Conservation (phyloP, 2,797 vertebrate species). For the Zenarchopterus dispar region DNA sequence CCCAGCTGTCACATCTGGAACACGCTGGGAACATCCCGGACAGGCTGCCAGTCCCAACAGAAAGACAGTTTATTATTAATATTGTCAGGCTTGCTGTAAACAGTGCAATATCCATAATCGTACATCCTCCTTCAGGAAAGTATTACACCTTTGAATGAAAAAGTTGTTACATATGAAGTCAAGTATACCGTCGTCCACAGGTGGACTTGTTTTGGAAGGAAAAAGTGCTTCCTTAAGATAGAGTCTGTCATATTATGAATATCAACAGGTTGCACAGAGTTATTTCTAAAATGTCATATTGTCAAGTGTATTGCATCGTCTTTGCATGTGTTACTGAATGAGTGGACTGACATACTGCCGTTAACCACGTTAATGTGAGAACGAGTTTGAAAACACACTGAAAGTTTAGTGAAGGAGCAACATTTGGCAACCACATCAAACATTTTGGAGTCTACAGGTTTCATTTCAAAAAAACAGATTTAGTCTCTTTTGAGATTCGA, state of each 20-base stretch:
- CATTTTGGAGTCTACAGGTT: conserved; percentile 51
- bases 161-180: conserved; percentile 43
- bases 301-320: conserved; percentile 52
- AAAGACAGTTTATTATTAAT: conserved; percentile 27
- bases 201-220: conserved; percentile 48
- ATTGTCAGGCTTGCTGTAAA: conserved; percentile 70
- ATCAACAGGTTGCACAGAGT: conserved; percentile 23
- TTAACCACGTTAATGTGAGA: conserved; percentile 35
- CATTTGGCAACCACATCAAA: conserved; percentile 43
- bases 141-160: conserved; percentile 46
- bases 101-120: conserved; percentile 59
- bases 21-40: too few species aligned
- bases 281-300: conserved; percentile 48
- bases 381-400: conserved; percentile 45
- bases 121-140: conserved; percentile 33
- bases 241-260: conserved; percentile 39
- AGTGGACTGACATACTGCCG: conserved; percentile 27
- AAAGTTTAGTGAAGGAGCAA: conserved; percentile 40
- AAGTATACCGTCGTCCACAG: conserved; percentile 54
- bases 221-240: conserved; percentile 43
- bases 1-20: neutral
- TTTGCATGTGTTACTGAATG: conserved; percentile 28
- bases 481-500: conserved; percentile 29
- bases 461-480: conserved; percentile 37
- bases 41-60: neutral